phyloP scores from a whole-genome alignment of 2,888 invertebrate species.

The Gymnosoma rotundatum region DNA sequence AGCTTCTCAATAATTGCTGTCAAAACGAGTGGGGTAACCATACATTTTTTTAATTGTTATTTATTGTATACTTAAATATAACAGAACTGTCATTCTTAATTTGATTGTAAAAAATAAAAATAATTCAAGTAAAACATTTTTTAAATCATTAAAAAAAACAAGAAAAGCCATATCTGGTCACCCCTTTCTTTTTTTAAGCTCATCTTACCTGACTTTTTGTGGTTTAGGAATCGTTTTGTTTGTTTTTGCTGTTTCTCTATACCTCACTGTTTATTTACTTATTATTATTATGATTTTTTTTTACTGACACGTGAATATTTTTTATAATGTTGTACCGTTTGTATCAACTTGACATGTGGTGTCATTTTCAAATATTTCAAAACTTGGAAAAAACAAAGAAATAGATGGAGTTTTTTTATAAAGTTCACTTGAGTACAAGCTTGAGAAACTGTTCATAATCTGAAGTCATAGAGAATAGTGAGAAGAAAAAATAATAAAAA shows the following conservation, averaged over 20 bases:
- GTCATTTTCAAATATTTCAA: constrained; percentile 58
- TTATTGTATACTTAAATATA: too few species aligned
- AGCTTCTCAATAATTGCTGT: too few species aligned
- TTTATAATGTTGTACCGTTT: constrained; percentile 31
- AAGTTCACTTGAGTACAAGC: constrained; percentile 23
- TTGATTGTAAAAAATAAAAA: too few species aligned
- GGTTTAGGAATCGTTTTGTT: constrained; percentile 27
- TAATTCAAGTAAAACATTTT: too few species aligned
- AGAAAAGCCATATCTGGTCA: constrained; percentile 1
- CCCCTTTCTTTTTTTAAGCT: not conserved
- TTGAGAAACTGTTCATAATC: constrained; percentile 24
- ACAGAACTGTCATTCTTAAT: too few species aligned
- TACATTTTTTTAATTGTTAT: too few species aligned
- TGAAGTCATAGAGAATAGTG: constrained; percentile 3
- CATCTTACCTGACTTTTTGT: constrained; percentile 21
- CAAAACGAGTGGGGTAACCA: too few species aligned
- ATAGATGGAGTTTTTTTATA: constrained; percentile 2
- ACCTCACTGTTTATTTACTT: not conserved
- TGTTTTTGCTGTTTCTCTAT: not conserved
- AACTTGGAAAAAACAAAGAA: constrained; percentile 21
- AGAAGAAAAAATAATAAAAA: not conserved
- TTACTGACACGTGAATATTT: constrained; percentile 65
- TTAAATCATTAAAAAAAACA: not conserved
- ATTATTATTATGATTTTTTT: too few species aligned
- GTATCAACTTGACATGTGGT: constrained; percentile 60